Evolutionary conservation across 2,888 invertebrate genomes (phyloP), one percentile per base, ranked within the genome.

Genomic region (Sturmia bella): DNA sequence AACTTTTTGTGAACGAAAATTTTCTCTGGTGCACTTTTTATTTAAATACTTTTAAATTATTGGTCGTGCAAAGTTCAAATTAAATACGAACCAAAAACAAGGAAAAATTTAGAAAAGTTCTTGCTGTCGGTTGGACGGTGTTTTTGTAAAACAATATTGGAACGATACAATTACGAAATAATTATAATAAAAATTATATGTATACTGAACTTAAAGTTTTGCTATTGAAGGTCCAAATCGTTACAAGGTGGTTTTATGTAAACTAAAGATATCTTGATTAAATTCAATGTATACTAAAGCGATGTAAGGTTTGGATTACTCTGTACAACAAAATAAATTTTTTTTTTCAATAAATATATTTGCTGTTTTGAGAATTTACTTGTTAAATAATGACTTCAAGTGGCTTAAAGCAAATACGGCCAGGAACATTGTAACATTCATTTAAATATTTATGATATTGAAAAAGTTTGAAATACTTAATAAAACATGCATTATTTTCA

Each of bases 391-490:
- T 63, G n/a, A 39, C n/a, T 15, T 11, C 12, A 52, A 52, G n/a
- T 37, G 39, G 24, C 15, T 41, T n/a, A 11, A 21, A n/a, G 6
- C 27, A 41, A 54, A 41, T 13, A 54, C 17, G n/a, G 15, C 24
- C 52, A 6, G 24, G 24, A 13, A 24, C 41, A 41, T 1, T 7
- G 43, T 27, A 27, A 68, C 6, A 54, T 68, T 48, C 39, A 24
- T 21, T 48, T 39, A 52, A 41, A 43, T 39, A 43, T 54, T 61
- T 41, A 32, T 73, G 15, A 2, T 43, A 73, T 61, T 50, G n/a
- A 27, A 52, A 43, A 57, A 72, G 43, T 78, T 72, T 9, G 11
- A 78, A 78, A 64, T 59, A 52, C 66, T 66, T 57, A 72, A 78
- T 78, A 72, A 73, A 73, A 59, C 19, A 54, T 12, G 72, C 57